Evolutionary conservation across 2,888 invertebrate genomes (phyloP).

Genomic region (Noctua fimbriata): DNA sequence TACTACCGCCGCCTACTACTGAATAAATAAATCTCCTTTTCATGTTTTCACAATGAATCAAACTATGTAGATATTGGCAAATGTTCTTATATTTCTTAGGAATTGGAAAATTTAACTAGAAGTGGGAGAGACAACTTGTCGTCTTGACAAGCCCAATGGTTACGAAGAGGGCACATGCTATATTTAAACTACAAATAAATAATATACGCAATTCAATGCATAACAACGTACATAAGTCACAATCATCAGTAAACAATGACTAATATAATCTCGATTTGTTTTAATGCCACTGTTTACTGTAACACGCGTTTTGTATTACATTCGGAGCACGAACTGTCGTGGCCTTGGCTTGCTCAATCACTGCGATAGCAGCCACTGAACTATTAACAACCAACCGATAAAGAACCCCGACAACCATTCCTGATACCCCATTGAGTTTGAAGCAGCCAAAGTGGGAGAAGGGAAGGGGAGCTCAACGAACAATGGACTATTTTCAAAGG

Average conservation of each 20-base stretch:
- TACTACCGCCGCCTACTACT: no score
- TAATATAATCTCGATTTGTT: conserved; percentile 63
- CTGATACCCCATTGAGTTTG: conserved; percentile 25
- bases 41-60: neutral
- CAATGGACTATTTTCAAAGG: conserved; percentile 68
- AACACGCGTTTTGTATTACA: conserved; percentile 71
- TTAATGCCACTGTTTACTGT: conserved; percentile 67
- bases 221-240: conserved; percentile 29
- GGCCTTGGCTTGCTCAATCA: conserved; percentile 76
- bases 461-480: conserved; percentile 56
- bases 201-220: conserved; percentile 7
- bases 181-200: neutral
- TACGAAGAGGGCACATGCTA: no score
- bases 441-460: conserved; percentile 26
- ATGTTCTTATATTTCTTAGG: neutral
- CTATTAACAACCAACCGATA: conserved; percentile 61
- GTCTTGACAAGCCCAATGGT: no score
- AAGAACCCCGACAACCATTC: conserved; percentile 31
- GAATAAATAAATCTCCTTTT: no score
- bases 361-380: conserved; percentile 72
- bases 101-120: neutral
- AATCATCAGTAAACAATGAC: conserved; percentile 59
- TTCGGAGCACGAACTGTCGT: conserved; percentile 75
- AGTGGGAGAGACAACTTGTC: neutral
- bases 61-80: neutral